These are phyloP conservation scores for Glomeris maerens DNA, from an alignment of 1,140 invertebrate genomes.

Conservation along the genomic window DNA sequence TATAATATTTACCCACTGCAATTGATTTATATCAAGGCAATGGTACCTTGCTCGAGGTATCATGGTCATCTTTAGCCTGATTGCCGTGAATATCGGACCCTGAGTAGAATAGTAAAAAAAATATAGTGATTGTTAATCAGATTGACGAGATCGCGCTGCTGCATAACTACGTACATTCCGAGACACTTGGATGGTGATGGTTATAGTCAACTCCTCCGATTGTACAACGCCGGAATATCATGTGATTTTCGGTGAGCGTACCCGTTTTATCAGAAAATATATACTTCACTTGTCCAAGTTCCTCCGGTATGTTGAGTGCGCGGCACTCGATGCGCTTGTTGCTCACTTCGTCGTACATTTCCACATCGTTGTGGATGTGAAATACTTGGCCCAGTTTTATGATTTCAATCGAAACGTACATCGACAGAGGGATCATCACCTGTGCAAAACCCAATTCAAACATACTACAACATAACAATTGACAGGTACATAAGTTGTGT, in stretches of 20 bases:
- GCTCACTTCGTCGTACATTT: conserved; percentile 65
- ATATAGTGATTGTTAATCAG: no score
- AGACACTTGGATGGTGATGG: conserved; percentile 34
- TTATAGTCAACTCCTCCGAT: conserved; percentile 80
- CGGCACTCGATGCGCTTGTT: conserved; percentile 83
- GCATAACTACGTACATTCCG: conserved; percentile 11
- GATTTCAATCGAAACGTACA: conserved; percentile 94
- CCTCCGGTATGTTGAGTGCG: conserved; percentile 92
- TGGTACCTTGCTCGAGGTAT: no score
- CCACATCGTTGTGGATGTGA: conserved; percentile 80
- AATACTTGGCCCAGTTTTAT: conserved; percentile 92
- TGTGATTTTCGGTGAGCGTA: conserved; percentile 93
- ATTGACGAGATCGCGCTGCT: no score
- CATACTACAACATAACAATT: neutral
- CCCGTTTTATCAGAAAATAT: conserved; percentile 97
- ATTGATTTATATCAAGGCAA: no score
- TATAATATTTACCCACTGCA: neutral
- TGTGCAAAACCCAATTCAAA: conserved; percentile 26
- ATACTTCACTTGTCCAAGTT: conserved; percentile 89
- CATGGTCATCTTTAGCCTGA: neutral
- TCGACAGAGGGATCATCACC: conserved; percentile 91
- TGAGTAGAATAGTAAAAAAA: neutral
- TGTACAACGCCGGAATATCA: conserved; percentile 82
- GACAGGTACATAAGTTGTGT: no score
- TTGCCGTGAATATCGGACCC: conserved; percentile 1